Evolutionary conservation across 1,140 invertebrate species (phyloP).

Genomic region (Copidosoma floridanum): DNA sequence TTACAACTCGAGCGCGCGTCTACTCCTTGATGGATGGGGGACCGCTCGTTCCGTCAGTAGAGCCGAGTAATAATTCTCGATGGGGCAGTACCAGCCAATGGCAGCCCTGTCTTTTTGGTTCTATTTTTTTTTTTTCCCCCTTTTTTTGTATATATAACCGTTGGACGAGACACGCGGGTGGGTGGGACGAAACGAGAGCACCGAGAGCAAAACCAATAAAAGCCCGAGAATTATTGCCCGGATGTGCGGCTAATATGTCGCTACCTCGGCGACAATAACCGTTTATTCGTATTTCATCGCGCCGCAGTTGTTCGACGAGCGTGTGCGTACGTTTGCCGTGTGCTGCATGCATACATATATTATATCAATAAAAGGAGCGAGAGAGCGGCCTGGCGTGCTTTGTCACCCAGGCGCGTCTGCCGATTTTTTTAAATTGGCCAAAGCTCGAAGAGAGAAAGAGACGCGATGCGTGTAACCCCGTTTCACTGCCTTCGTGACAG

Average conservation of each 20-base stretch:
- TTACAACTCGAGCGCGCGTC: no score
- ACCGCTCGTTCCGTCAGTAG: no score
- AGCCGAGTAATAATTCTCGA: not conserved
- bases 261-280: conserved; percentile 9
- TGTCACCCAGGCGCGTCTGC: not conserved
- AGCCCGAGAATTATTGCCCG: not conserved
- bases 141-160: no score
- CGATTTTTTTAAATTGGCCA: conserved; percentile 7
- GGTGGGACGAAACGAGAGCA: not conserved
- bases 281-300: conserved; percentile 13
- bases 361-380: conserved; percentile 2
- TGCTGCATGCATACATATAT: not conserved
- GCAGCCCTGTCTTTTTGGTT: not conserved
- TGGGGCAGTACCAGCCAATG: not conserved
- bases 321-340: no score
- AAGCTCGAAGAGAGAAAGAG: not conserved
- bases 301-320: not conserved
- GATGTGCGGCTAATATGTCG: conserved; percentile 5
- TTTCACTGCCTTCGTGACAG: not conserved
- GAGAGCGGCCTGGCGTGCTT: not conserved
- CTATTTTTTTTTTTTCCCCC: no score
- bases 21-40: no score
- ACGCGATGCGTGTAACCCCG: no score
- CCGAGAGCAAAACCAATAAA: not conserved
- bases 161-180: no score